Conservation (phyloP, 1,140 invertebrate genomes). For the Harlomillsia oculata region DNA sequence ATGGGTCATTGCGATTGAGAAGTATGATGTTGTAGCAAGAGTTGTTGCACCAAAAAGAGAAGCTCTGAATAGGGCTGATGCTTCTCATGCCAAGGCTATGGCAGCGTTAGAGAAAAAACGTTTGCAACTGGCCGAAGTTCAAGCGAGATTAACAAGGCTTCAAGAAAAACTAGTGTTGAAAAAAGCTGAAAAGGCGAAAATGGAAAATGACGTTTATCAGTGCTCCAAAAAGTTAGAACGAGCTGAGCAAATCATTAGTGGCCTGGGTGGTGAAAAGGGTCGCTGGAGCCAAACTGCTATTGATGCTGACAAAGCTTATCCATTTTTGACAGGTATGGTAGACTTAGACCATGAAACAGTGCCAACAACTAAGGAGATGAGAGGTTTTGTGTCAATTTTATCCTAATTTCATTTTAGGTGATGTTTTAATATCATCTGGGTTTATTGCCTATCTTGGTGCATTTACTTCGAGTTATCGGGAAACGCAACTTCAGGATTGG, state of each 20-base stretch:
- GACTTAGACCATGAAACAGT: constrained; percentile 36
- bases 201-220: constrained; percentile 70
- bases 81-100: constrained; percentile 57
- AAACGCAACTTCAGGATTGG: constrained; percentile 63
- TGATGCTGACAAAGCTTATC: constrained; percentile 55
- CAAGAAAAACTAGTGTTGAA: constrained; percentile 55
- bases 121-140: constrained; percentile 58
- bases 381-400: constrained; percentile 8
- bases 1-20: constrained; percentile 85
- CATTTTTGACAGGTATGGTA: constrained; percentile 44
- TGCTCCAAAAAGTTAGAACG: constrained; percentile 82
- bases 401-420: constrained; percentile 48
- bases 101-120: constrained; percentile 56
- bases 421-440: constrained; percentile 76
- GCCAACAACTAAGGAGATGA: constrained; percentile 38
- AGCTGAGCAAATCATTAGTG: constrained; percentile 84
- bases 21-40: constrained; percentile 85
- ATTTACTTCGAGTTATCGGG: constrained; percentile 68
- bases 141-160: constrained; percentile 55
- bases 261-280: constrained; percentile 68
- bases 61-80: constrained; percentile 65
- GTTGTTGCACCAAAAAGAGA: constrained; percentile 75
- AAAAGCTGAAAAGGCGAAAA: constrained; percentile 43
- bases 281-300: constrained; percentile 72
- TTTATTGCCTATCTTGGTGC: constrained; percentile 84